Percentiles rank a stretch among this genome's conserved stretches.
phyloP scores from a whole-genome alignment of 2,797 vertebrate genomes.

The Ispidina lecontei region DNA sequence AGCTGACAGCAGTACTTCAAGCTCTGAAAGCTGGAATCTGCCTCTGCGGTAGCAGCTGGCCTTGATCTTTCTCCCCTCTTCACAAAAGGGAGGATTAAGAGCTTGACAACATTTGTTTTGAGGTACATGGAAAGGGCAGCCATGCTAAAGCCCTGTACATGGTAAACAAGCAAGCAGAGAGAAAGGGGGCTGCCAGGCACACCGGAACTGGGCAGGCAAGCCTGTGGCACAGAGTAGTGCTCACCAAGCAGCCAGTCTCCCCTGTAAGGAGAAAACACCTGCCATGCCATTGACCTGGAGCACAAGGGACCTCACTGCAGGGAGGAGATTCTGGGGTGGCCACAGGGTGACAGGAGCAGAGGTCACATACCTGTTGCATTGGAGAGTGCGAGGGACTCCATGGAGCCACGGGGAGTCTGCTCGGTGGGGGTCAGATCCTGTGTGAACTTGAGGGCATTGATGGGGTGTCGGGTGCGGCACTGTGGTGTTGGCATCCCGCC shows the following conservation, averaged over 20 bases:
- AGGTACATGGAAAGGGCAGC: background rate
- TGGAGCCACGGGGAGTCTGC: slow-evolving; percentile 93
- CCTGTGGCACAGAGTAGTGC: rapidly evolving
- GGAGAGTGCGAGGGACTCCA: slow-evolving; percentile 93
- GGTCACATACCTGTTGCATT: slow-evolving; percentile 87
- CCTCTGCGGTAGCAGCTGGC: background rate
- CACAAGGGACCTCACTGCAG: background rate
- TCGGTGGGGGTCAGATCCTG: slow-evolving; percentile 92
- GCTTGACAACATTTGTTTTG: slow-evolving; percentile 29
- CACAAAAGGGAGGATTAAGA: slow-evolving; percentile 25
- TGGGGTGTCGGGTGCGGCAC: slow-evolving; percentile 91
- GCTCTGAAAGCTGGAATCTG: background rate
- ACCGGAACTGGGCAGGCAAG: rapidly evolving
- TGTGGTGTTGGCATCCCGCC: slow-evolving; percentile 80
- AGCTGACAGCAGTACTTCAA: slow-evolving; percentile 40
- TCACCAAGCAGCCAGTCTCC: background rate
- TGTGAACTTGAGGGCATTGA: slow-evolving; percentile 91
- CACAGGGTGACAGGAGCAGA: background rate
- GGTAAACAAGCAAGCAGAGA: background rate
- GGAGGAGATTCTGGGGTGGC: rapidly evolving
- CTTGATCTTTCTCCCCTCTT: slow-evolving; percentile 13
- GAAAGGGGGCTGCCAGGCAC: background rate
- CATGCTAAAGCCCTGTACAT: background rate
- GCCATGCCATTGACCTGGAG: rapidly evolving
- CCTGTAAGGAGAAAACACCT: rapidly evolving